phyloP scores from a whole-genome alignment of 2,888 invertebrate species.

The Zeuzera pyrina region DNA sequence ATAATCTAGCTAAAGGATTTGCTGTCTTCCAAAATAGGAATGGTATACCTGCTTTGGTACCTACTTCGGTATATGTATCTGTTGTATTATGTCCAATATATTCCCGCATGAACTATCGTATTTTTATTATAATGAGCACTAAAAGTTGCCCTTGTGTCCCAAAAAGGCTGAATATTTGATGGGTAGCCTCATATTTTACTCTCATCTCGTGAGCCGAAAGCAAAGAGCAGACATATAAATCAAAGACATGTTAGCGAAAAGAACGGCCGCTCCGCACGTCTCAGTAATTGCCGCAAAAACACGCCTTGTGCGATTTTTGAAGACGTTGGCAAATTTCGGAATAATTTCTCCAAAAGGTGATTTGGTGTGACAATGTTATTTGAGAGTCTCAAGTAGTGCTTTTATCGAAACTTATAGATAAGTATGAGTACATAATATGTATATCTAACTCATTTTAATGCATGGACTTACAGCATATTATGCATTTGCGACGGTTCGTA shows the following conservation, averaged over 20 bases:
- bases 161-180: constrained; percentile 66
- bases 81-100: too few species aligned
- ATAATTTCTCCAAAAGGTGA: constrained; percentile 32
- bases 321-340: constrained; percentile 64
- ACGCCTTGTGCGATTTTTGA: constrained; percentile 58
- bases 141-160: constrained; percentile 47
- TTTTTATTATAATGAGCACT: constrained; percentile 68
- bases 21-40: too few species aligned
- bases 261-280: constrained; percentile 59
- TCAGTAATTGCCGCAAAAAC: constrained; percentile 68
- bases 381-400: constrained; percentile 3
- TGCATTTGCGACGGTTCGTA: too few species aligned
- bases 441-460: not conserved
- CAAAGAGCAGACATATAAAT: constrained; percentile 62
- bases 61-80: too few species aligned
- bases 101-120: constrained; percentile 61
- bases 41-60: too few species aligned
- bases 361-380: constrained; percentile 8
- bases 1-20: too few species aligned
- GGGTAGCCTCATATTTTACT: constrained; percentile 64
- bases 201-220: constrained; percentile 42
- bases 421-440: not conserved
- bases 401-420: too few species aligned
- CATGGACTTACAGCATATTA: too few species aligned
- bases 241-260: constrained; percentile 58